These are phyloP conservation scores for Cossypha polioptera DNA, from an alignment of 2,797 vertebrate species.

Conservation along the genomic window DNA sequence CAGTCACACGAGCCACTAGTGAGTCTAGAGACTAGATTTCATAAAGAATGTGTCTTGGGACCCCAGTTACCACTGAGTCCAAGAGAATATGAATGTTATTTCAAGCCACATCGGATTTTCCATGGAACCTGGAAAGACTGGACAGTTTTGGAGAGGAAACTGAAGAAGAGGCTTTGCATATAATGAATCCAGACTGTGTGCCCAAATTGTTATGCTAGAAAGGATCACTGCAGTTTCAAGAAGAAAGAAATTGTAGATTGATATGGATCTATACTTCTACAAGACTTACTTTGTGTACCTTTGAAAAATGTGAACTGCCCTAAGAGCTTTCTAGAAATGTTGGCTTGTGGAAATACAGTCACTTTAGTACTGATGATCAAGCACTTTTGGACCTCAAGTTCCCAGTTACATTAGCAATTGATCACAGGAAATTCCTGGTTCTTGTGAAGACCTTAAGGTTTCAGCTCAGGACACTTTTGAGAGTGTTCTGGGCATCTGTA, in stretches of 20 bases:
- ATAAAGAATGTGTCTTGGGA: not conserved
- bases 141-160: not conserved
- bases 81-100: not conserved
- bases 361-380: not conserved
- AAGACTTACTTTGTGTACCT: not conserved
- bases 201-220: not conserved
- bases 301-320: not conserved
- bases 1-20: not conserved
- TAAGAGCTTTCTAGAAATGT: not conserved
- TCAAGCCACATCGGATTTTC: not conserved
- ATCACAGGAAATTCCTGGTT: not conserved
- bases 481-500: not conserved
- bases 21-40: not conserved
- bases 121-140: not conserved
- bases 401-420: not conserved
- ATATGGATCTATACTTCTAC: not conserved
- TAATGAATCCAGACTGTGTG: not conserved
- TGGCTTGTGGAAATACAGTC: not conserved
- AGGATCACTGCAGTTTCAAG: not conserved
- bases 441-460: not conserved
- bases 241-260: not conserved
- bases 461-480: not conserved
- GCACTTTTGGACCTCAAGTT: not conserved
- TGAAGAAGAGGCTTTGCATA: not conserved
- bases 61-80: accelerated